Conservation (phyloP, 2,888 invertebrate species). For the Odontocerum albicorne region DNA sequence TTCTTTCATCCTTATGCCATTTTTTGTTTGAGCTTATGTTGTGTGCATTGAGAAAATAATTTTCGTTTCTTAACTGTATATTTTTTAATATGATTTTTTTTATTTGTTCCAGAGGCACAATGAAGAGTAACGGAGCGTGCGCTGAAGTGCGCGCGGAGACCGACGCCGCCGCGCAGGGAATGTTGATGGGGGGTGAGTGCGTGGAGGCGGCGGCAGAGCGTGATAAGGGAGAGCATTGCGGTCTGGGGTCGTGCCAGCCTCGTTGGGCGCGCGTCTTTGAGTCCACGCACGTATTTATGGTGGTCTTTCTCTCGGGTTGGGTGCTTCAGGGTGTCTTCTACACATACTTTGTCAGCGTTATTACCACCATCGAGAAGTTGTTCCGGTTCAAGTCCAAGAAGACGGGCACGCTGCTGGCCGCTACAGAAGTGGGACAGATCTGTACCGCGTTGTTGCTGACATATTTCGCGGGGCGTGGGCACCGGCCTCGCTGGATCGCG, state of each 20-base stretch:
- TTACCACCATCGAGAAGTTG: constrained; percentile 90
- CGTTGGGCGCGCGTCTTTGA: constrained; percentile 76
- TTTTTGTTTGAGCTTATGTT: too few species aligned
- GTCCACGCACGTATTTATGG: constrained; percentile 85
- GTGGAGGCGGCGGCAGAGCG: neutral
- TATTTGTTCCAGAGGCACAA: constrained; percentile 3
- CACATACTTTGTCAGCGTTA: constrained; percentile 91
- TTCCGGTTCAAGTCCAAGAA: constrained; percentile 91
- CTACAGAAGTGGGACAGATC: constrained; percentile 92
- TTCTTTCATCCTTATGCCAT: too few species aligned
- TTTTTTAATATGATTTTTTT: neutral
- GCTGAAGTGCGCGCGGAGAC: constrained; percentile 18
- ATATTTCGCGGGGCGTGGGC: constrained; percentile 89
- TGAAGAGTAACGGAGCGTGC: constrained; percentile 22
- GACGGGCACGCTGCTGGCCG: constrained; percentile 85
- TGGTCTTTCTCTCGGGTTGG: constrained; percentile 86
- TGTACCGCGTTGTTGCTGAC: constrained; percentile 85
- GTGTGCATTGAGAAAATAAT: neutral
- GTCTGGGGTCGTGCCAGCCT: constrained; percentile 78
- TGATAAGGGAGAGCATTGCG: constrained; percentile 63
- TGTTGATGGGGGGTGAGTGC: constrained; percentile 13
- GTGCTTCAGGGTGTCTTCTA: constrained; percentile 90
- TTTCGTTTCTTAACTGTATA: too few species aligned
- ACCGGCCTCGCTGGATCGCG: constrained; percentile 91
- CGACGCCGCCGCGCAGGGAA: constrained; percentile 14